These are phyloP conservation scores for Leptinotarsa rubiginosa DNA, from an alignment of 2,888 invertebrate genomes.

Conservation along the genomic window DNA sequence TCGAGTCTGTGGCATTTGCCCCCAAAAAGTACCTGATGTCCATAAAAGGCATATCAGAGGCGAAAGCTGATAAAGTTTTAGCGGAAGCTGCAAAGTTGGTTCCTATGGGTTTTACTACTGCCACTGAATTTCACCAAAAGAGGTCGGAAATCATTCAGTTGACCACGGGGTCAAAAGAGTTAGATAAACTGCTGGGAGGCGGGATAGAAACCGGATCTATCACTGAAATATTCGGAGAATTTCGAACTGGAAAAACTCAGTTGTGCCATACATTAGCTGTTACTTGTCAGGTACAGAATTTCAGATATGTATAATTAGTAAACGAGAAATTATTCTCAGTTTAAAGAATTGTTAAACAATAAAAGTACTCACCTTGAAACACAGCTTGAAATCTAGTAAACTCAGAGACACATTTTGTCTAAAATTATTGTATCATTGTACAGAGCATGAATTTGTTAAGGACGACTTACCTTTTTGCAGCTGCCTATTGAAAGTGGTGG, in stretches of 20 bases:
- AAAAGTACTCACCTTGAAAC: no score
- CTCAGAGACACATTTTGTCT: no score
- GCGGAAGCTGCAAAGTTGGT: slow-evolving; percentile 92
- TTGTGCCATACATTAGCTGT: slow-evolving; percentile 97
- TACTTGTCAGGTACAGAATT: slow-evolving; percentile 84
- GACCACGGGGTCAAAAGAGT: slow-evolving; percentile 93
- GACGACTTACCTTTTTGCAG: slow-evolving; percentile 63
- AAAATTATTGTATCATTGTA: no score
- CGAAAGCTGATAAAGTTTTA: slow-evolving; percentile 95
- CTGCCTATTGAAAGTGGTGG: slow-evolving; percentile 97
- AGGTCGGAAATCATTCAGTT: slow-evolving; percentile 95
- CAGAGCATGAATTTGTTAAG: not conserved
- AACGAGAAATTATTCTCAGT: not conserved
- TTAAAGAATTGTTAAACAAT: no score
- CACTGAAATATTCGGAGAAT: slow-evolving; percentile 98
- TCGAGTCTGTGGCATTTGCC: slow-evolving; percentile 94
- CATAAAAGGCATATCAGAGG: slow-evolving; percentile 96
- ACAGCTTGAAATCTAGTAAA: not conserved
- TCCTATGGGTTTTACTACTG: slow-evolving; percentile 98
- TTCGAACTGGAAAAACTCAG: slow-evolving; percentile 97
- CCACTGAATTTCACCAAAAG: slow-evolving; percentile 94
- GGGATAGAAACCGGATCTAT: slow-evolving; percentile 99
- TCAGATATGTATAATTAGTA: not conserved
- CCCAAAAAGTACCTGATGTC: slow-evolving; percentile 90
- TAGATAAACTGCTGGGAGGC: slow-evolving; percentile 92